Base-by-base conservation (phyloP, 2,888 invertebrate species). In the Trissonchulus sp. region DNA sequence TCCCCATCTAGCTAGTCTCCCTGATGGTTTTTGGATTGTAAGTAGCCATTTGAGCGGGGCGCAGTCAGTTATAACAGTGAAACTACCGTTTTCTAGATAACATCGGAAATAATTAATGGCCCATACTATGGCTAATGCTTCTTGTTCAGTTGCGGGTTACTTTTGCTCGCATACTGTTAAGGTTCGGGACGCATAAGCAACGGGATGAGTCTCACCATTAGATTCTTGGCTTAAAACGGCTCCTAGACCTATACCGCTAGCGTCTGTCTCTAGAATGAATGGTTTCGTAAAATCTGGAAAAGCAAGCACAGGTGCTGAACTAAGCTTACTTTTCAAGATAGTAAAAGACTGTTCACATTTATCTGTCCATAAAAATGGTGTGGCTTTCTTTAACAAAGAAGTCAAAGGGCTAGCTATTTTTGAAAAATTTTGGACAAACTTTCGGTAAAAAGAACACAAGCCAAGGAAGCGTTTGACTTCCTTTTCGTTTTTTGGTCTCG, bases 251-350 rank as follows among this genome's bases (percentile, higher is more conserved):
- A 28, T 23, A 34, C 30, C 36, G 23, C 33, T 63, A 2, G 73
- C 73, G 31, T 73, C 73, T 8, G 62, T 73, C 2, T 73, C n/a
- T 23, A 73, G 38, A 3, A 30, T 30, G 28, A 74, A 74, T 38
- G 74, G 68, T 69, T 71, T 31, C 2, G 2, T 2, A 74, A 74
- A 74, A 69, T 69, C 68, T 34, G 74, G 74, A 36, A 34, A 69
- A 23, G 23, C 28, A 18, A 74, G 30, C 2, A 68, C 23, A 15
- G 68, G 36, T n/a, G 68, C 18, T 31, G 36, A 72, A 1, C n/a
- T 28, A 8, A 74, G 34, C 2, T 2, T 15, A 2, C 23, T 37
- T 33, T 74, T 74, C 38, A 74, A 72, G 23, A 2, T 48, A 15
- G 23, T 2, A 72, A 72, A 72, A 8, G 72, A 23, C 33, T 36